Conservation (phyloP, 2,888 invertebrate genomes). For the Tetranychus truncatus region DNA sequence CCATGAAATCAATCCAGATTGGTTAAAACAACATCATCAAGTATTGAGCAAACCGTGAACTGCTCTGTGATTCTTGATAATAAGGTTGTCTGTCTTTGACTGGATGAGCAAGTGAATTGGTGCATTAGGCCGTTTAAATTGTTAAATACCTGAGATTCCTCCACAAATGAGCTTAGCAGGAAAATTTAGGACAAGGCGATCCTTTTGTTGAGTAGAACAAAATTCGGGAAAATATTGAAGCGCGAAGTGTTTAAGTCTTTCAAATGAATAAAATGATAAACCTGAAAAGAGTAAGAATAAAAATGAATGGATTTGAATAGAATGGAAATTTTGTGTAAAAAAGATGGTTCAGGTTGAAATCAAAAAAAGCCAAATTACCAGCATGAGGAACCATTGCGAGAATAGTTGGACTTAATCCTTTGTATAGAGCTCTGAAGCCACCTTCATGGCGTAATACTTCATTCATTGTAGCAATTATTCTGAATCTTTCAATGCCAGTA, state of each 20-base stretch:
- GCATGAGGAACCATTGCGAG: constrained; percentile 77
- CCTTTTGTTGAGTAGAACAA: constrained; percentile 34
- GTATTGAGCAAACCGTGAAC: neutral
- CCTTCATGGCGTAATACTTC: constrained; percentile 45
- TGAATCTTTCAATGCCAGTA: neutral
- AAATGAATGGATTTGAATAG: neutral
- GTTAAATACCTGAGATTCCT: constrained; percentile 48
- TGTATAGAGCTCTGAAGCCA: constrained; percentile 57
- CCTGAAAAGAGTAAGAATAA: constrained; percentile 31
- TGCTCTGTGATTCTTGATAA: too few relatives aligned
- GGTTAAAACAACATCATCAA: too few relatives aligned
- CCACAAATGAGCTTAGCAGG: constrained; percentile 69
- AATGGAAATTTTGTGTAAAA: neutral
- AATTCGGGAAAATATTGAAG: constrained; percentile 34
- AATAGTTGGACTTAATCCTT: constrained; percentile 67
- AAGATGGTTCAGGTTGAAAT: neutral
- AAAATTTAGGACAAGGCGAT: constrained; percentile 55
- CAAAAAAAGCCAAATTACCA: constrained; percentile 8
- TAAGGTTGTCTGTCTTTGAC: too few relatives aligned
- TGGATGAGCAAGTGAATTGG: too few relatives aligned
- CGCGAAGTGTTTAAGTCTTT: constrained; percentile 58
- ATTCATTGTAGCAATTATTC: constrained; percentile 16
- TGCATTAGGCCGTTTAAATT: neutral
- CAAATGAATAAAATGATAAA: constrained; percentile 73
- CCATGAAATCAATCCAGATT: neutral